phyloP scores from a whole-genome alignment of 2,797 vertebrate species.

The Pteropus rufus region DNA sequence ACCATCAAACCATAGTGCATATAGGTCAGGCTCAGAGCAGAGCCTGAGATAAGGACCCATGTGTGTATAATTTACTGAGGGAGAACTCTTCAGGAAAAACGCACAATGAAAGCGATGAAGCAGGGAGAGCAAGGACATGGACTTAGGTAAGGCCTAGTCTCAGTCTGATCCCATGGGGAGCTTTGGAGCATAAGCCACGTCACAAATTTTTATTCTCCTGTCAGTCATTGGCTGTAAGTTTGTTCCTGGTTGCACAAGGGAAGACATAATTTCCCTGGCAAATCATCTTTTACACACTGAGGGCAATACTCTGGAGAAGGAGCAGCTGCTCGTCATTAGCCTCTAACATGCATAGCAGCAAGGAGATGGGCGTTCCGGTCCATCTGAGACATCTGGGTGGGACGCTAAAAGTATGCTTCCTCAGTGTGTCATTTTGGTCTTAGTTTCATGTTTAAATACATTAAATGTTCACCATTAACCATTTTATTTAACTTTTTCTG shows the following conservation, averaged over 20 bases:
- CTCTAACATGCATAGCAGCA: neutral
- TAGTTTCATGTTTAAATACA: neutral
- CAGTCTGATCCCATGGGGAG: neutral
- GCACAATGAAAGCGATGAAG: neutral
- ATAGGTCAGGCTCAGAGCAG: neutral
- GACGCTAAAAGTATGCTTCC: neutral
- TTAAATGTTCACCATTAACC: neutral
- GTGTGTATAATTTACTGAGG: neutral
- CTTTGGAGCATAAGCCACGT: neutral
- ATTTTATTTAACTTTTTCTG: neutral
- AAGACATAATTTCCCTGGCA: neutral
- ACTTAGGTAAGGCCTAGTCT: neutral
- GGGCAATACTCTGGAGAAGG: neutral
- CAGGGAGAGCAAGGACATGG: neutral
- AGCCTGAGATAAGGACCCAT: neutral
- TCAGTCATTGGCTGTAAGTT: neutral
- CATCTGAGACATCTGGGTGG: neutral
- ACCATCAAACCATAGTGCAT: neutral
- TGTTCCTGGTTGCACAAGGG: neutral
- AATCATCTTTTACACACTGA: neutral
- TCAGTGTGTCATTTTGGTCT: neutral
- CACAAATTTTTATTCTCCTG: neutral
- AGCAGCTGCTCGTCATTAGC: neutral
- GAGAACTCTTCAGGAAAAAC: neutral
- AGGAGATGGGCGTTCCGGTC: neutral